Evolutionary conservation across 92 coral and sea anemone species (phyloP), one percentile per base, ranked within the genome.

Genomic region (Zoanthus sansibaricus): DNA sequence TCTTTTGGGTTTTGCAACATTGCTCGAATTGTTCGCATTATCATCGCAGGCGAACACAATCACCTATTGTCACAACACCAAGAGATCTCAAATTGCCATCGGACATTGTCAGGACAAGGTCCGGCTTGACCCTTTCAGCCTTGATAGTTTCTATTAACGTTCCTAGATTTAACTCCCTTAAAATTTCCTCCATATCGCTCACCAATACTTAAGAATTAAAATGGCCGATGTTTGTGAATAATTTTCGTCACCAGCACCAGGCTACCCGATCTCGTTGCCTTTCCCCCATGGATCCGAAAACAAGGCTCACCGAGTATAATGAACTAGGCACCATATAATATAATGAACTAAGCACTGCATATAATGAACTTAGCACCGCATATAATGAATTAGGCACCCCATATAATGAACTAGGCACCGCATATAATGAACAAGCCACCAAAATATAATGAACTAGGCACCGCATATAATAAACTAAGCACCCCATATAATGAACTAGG

Each of bases 61-160:
- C 72, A 64, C 91, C 83, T 48, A 74, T 88, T 12, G 87, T 88
- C 2, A 76, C 82, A n/a, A 82, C 87, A 3, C 87, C 83, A 13
- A 88, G 87, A 18, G 91, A 74, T 72, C 83, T 87, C 52, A 88
- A 11, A 46, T 82, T 75, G 1, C 91, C 82, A 17, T 88, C 87
- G 72, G 91, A 88, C 44, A 82, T n/a, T 7, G 30, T 80, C 21
- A 82, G 76, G 49, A 80, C 71, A 33, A 62, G 61, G 46, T 79
- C 86, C 20, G 87, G 82, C 25, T 82, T 82, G 1, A 82, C 62
- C 69, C 77, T 71, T 74, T 82, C 91, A 4, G 82, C 87, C 73
- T 88, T 11, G 33, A 74, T 73, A 49, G 44, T 78, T 31, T 78
- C 90, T 42, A 47, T 78, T 18, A 87, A 46, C 7, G 72, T 62